Evolutionary conservation across 1,140 invertebrate species (phyloP).

Genomic region (Drosophila tristis): DNA sequence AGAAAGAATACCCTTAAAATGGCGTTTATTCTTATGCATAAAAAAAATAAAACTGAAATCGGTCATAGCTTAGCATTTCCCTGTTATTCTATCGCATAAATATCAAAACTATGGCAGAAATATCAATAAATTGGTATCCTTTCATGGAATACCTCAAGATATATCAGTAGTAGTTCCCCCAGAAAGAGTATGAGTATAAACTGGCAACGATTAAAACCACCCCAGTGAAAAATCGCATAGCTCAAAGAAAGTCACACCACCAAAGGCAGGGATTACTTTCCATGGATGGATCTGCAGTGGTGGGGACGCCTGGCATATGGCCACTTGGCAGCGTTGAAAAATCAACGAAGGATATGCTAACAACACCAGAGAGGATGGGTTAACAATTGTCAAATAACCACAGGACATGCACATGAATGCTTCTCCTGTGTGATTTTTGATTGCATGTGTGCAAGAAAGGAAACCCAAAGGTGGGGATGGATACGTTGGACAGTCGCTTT

Average conservation of each 20-base stretch:
- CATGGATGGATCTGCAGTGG: conserved; percentile 26
- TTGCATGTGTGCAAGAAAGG: conserved; percentile 52
- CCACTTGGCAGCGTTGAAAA: conserved; percentile 49
- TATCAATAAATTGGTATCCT: neutral
- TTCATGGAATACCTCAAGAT: neutral
- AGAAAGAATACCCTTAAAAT: conserved; percentile 13
- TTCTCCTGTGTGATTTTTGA: conserved; percentile 57
- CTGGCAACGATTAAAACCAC: conserved; percentile 35
- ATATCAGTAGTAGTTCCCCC: neutral
- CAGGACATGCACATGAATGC: conserved; percentile 78
- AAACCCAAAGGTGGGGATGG: conserved; percentile 30
- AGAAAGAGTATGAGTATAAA: conserved; percentile 38
- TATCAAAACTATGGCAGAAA: neutral
- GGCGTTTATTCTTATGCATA: conserved; percentile 1
- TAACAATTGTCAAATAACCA: conserved; percentile 72
- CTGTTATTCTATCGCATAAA: neutral
- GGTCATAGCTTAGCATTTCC: too few relatives aligned
- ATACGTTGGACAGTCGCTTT: conserved; percentile 54
- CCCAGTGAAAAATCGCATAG: conserved; percentile 12
- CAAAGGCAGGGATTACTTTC: conserved; percentile 17
- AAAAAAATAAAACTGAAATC: neutral
- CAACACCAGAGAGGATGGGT: conserved; percentile 44
- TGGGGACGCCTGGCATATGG: conserved; percentile 66
- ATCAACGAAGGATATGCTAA: conserved; percentile 64
- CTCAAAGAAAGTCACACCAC: conserved; percentile 43